Base-by-base conservation (phyloP, 2,888 invertebrate species). In the Trachelus iudaicus region DNA sequence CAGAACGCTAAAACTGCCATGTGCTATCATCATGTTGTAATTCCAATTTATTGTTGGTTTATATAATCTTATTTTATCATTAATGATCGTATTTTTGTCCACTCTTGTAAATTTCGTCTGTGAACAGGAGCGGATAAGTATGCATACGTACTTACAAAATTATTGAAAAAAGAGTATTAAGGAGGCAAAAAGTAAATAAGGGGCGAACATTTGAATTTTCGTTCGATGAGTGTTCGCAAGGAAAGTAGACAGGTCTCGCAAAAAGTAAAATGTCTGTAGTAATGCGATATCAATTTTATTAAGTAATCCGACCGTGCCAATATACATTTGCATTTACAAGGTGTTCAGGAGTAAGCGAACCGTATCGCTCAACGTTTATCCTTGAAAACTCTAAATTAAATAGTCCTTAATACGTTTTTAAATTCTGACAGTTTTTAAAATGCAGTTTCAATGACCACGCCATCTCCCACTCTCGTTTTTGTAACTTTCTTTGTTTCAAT, bases 291-390 rank as follows among this genome's bases (percentile, higher is more conserved):
- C 56, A 78, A 78, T 75, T 79, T 81, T 79, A 75, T 23, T 83
- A 84, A 83, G 77, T 82, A 74, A 76, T 69, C 33, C 80, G 75
- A 75, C 79, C 77, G 87, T 87, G 87, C 87, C 87, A 87, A 87
- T 82, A 80, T 81, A 23, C 23, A 56, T 56, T 15, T 6, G 9
- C 23, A 15, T 40, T 40, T 15, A 23, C 23, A 56, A 6, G 56
- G 23, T 56, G 56, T 56, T 23, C 56, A 23, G 56, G 56, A 56
- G 56, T 23, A 56, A 56, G 56, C 9, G 23, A 56, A 23, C 2
- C 23, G 2, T 56, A 9, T 6, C 15, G 40, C 40, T 23, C 6
- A 2, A 23, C 2, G 23, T 23, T 56, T 15, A 23, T 23, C 9
- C 56, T 56, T 56, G 23, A 23, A 56, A 56, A 56, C 9, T 56